These are phyloP conservation scores for Listronotus bonariensis DNA, from an alignment of 1,140 invertebrate species.

Conservation along the genomic window DNA sequence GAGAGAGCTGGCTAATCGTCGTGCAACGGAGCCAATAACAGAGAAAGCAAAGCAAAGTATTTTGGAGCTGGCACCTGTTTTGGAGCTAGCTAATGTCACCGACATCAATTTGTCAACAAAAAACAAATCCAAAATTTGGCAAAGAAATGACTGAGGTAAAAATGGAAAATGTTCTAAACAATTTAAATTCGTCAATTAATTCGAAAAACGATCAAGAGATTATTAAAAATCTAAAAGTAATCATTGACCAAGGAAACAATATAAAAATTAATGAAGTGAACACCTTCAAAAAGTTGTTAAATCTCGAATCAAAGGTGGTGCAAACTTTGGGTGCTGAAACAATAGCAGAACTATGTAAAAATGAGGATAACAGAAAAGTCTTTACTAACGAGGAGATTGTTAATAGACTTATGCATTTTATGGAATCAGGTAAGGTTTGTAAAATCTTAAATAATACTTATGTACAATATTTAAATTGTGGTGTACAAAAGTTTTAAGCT, in stretches of 20 bases:
- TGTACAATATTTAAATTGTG: not conserved
- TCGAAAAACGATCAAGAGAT: slow-evolving; percentile 33
- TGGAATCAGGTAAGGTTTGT: slow-evolving; percentile 48
- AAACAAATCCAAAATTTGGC: not conserved
- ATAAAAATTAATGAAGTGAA: slow-evolving; percentile 35
- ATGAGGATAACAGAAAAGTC: slow-evolving; percentile 66
- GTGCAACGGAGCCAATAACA: too few relatives aligned
- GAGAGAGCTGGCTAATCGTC: too few relatives aligned
- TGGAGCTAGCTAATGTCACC: not conserved
- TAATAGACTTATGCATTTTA: slow-evolving; percentile 61
- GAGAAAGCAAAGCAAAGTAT: too few relatives aligned
- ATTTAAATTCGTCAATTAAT: slow-evolving; percentile 25
- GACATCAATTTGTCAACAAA: slow-evolving; percentile 13
- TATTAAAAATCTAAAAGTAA: slow-evolving; percentile 33
- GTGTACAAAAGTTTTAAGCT: too few relatives aligned
- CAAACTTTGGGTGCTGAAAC: slow-evolving; percentile 60
- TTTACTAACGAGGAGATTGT: slow-evolving; percentile 67
- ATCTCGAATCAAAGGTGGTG: slow-evolving; percentile 33
- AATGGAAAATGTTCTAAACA: slow-evolving; percentile 27
- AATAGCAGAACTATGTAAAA: slow-evolving; percentile 75
- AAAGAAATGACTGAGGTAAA: not conserved
- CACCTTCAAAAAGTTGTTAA: slow-evolving; percentile 35
- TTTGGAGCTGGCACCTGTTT: not conserved
- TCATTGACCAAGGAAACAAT: slow-evolving; percentile 28
- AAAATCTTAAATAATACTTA: not conserved